Percentiles rank a stretch among this genome's conserved stretches.
Conservation (phyloP, 2,888 invertebrate genomes). For the Corbicula japonica region DNA sequence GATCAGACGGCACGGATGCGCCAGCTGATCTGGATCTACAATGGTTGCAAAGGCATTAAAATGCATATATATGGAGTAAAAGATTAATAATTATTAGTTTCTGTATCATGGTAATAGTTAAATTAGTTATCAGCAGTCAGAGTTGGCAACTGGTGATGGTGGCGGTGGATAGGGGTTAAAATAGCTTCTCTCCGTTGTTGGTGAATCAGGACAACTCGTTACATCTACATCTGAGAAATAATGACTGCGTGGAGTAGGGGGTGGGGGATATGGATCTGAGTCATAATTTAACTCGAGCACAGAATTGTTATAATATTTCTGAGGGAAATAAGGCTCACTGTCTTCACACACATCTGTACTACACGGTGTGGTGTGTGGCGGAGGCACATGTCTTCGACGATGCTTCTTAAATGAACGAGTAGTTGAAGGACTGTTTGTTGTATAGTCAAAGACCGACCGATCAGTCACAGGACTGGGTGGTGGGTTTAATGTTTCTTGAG, state of each 20-base stretch:
- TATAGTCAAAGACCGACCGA: conserved; percentile 83
- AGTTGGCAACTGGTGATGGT: conserved; percentile 90
- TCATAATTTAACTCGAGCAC: conserved; percentile 88
- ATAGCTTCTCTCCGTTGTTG: conserved; percentile 90
- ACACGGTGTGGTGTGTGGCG: conserved; percentile 96
- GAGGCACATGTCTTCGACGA: conserved; percentile 90
- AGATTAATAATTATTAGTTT: too few species aligned
- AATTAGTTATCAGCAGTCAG: conserved; percentile 78
- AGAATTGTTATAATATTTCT: conserved; percentile 74
- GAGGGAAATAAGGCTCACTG: conserved; percentile 85
- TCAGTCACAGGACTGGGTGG: conserved; percentile 94
- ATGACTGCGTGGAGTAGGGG: conserved; percentile 92
- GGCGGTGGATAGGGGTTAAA: conserved; percentile 94
- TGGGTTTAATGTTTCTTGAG: conserved; percentile 95
- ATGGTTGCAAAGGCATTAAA: too few species aligned
- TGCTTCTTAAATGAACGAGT: conserved; percentile 89
- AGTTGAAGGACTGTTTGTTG: conserved; percentile 83
- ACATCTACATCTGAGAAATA: conserved; percentile 90
- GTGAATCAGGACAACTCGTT: conserved; percentile 89
- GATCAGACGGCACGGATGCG: too few species aligned
- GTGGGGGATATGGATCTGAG: conserved; percentile 91
- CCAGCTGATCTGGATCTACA: too few species aligned
- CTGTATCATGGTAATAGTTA: too few species aligned
- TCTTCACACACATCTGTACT: conserved; percentile 96
- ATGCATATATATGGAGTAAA: too few species aligned